Conservation (phyloP, 92 coral and sea anemone species). For the Epizoanthus ramosus region DNA sequence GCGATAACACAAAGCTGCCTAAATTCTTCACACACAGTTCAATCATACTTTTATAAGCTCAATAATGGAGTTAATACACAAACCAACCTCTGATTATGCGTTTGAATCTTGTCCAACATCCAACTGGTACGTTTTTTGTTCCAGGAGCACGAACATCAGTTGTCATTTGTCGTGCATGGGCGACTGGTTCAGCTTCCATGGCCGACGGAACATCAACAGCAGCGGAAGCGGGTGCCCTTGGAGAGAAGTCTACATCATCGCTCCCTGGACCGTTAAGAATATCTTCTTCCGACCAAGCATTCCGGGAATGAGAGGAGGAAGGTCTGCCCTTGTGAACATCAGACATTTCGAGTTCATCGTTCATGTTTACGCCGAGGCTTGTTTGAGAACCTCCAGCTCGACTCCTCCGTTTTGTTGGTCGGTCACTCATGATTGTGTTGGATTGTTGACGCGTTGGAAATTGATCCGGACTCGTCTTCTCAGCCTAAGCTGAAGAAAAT, state of each 20-base stretch:
- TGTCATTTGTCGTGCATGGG: slow-evolving; percentile 79
- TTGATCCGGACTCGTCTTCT: not conserved
- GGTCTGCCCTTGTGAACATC: slow-evolving; percentile 75
- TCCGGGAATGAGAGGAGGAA: slow-evolving; percentile 84
- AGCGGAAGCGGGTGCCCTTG: slow-evolving; percentile 89
- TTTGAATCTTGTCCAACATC: slow-evolving; percentile 96
- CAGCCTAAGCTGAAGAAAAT: slow-evolving; percentile 9
- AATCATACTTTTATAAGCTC: not conserved
- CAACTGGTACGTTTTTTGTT: slow-evolving; percentile 92
- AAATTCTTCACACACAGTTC: too few species aligned
- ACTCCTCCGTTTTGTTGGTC: slow-evolving; percentile 71
- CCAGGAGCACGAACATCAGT: slow-evolving; percentile 96
- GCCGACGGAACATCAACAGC: slow-evolving; percentile 97
- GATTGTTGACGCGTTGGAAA: slow-evolving; percentile 5
- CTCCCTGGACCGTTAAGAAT: slow-evolving; percentile 75
- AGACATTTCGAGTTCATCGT: slow-evolving; percentile 91
- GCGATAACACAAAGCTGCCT: not conserved
- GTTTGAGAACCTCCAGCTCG: slow-evolving; percentile 89
- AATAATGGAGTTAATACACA: not conserved
- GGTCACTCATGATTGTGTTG: slow-evolving; percentile 53
- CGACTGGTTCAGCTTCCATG: slow-evolving; percentile 95
- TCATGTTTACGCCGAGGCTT: slow-evolving; percentile 84
- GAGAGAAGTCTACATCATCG: slow-evolving; percentile 91
- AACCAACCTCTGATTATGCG: slow-evolving; percentile 91
- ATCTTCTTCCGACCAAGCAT: slow-evolving; percentile 97